Evolutionary conservation across 2,797 vertebrate genomes (phyloP).

Genomic region (Periophthalmus magnuspinnatus): DNA sequence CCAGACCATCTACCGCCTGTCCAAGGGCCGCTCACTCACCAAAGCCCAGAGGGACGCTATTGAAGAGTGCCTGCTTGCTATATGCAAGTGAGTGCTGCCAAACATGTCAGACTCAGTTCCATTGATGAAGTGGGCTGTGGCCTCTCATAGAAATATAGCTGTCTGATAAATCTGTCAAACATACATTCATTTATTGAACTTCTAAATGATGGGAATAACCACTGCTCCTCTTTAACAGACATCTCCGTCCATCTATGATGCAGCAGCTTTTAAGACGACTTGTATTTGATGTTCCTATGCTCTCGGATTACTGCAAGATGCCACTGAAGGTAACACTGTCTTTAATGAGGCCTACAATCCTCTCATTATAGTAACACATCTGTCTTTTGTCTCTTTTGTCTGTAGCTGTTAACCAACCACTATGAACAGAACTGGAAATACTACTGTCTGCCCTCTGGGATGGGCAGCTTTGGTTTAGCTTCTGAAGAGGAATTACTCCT

Average conservation of each 20-base stretch:
- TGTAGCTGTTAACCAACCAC: constrained; percentile 92
- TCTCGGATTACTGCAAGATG: constrained; percentile 95
- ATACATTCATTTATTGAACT: background rate
- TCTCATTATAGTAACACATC: background rate
- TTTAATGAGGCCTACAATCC: background rate
- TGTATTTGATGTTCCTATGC: constrained; percentile 94
- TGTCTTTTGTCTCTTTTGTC: constrained; percentile 14
- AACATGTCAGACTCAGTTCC: background rate
- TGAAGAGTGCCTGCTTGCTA: constrained; percentile 93
- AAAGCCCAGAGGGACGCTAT: constrained; percentile 97
- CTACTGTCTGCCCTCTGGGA: constrained; percentile 93
- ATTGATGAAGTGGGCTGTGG: background rate
- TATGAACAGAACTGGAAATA: constrained; percentile 99
- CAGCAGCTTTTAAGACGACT: constrained; percentile 95
- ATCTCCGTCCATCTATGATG: constrained; percentile 94
- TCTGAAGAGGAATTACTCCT: constrained; percentile 94
- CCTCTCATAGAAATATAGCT: constrained; percentile 1
- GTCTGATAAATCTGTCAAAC: background rate
- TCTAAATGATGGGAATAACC: background rate
- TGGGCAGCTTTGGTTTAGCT: constrained; percentile 88
- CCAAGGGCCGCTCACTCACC: constrained; percentile 95
- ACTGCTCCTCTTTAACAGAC: constrained; percentile 65
- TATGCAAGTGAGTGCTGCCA: constrained; percentile 86
- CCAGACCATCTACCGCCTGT: constrained; percentile 95
- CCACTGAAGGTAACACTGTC: constrained; percentile 84